These are phyloP conservation scores for Mus pahari DNA, from an alignment of 2,113 vertebrate species.

Conservation along the genomic window DNA sequence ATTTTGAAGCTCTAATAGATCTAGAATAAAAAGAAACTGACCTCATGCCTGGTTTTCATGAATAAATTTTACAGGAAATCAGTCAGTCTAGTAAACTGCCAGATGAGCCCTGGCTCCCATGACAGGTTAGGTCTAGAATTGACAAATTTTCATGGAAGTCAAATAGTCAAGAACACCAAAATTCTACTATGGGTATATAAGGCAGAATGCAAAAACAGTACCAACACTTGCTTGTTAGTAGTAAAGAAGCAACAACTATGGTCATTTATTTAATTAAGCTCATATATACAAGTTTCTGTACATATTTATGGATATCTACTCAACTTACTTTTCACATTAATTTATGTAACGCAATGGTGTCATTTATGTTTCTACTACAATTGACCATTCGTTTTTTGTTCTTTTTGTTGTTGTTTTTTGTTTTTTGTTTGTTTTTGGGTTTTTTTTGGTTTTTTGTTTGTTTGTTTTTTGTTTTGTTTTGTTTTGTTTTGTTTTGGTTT, in stretches of 20 bases:
- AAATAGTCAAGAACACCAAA: background rate
- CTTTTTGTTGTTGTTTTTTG: too few relatives aligned
- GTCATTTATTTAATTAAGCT: background rate
- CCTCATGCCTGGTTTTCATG: fast-evolving
- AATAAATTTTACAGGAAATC: background rate
- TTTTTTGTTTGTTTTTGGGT: too few relatives aligned
- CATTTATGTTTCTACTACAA: background rate
- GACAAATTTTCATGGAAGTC: background rate
- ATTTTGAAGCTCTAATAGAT: constrained; percentile 60
- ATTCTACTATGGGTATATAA: background rate
- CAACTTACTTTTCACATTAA: background rate
- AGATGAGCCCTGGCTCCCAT: too few relatives aligned
- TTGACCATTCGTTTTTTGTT: too few relatives aligned
- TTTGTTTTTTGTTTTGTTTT: too few relatives aligned
- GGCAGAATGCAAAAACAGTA: background rate
- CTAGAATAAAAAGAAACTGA: background rate
- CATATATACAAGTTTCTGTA: background rate
- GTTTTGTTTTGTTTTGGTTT: too few relatives aligned
- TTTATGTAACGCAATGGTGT: background rate
- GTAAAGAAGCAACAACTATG: background rate
- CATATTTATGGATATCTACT: background rate
- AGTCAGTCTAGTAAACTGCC: background rate
- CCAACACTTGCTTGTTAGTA: background rate
- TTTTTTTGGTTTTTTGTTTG: too few relatives aligned
- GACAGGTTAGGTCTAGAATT: too few relatives aligned